Evolutionary conservation across 2,888 invertebrate species (phyloP), one percentile per base, ranked within the genome.

Genomic region (Polyommatus iphigenia): DNA sequence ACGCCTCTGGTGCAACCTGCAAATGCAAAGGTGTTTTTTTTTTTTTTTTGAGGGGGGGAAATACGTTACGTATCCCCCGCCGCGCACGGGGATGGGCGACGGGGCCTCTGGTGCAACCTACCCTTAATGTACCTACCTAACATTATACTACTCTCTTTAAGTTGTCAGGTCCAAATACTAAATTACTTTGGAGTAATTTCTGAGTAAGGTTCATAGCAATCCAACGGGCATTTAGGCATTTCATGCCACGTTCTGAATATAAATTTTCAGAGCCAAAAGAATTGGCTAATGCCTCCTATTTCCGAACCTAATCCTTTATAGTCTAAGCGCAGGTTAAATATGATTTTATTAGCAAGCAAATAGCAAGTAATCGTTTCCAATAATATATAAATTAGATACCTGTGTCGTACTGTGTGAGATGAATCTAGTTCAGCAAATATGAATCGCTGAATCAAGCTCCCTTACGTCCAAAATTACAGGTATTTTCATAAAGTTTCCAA

Each of bases 241-340:
- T 29, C 24, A 8, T 75, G 24, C 29, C 32, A 20, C 54, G 50
- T 54, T 29, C 50, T 75, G 75, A 75, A 75, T 75, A 50, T 54
- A 75, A 75, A 75, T 54, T 75, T 75, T 29, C 5, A 54, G 50
- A 54, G 4, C 75, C 29, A 0, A n/a, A 24, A 75, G 29, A 75
- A 75, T 75, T 75, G 20, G 29, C 54, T 50, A 75, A 75, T 54
- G 54, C 54, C 54, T 50, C 15, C 8, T 75, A 75, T 75, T 54
- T 75, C 29, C 32, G 29, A 29, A 18, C 54, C 29, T 8, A 75
- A 54, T 54, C 54, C 29, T 54, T 18, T 54, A 29, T 75, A 32
- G 29, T 46, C 0, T 10, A 10, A 46, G 46, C 10, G 46, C 3
- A 46, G 46, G 46, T 46, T 46, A 46, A 46, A 46, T 13, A 46